These are phyloP conservation scores for Capitella teleta DNA, from an alignment of 1,140 invertebrate species.

Conservation along the genomic window DNA sequence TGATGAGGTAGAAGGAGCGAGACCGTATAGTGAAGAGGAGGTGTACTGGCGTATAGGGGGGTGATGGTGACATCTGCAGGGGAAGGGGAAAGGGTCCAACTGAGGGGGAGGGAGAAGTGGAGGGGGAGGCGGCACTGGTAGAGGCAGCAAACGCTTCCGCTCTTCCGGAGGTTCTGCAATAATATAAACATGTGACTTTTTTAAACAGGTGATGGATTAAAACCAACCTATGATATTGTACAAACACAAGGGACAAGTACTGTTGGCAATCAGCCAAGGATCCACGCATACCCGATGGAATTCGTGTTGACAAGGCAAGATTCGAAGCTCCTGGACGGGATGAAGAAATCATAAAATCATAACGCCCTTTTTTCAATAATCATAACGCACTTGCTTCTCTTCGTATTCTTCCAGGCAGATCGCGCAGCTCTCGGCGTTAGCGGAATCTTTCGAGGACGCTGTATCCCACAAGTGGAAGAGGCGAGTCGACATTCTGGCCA, in stretches of 20 bases:
- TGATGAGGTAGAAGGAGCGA: too few relatives aligned
- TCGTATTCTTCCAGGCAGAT: conserved; percentile 43
- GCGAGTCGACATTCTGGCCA: conserved; percentile 32
- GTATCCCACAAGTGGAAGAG: conserved; percentile 15
- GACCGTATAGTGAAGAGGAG: too few relatives aligned
- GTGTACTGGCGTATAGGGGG: too few relatives aligned
- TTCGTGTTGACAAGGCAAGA: conserved; percentile 83
- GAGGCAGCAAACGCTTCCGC: too few relatives aligned
- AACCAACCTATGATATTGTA: conserved; percentile 40
- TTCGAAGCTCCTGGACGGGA: conserved; percentile 59
- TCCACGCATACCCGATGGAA: conserved; percentile 91
- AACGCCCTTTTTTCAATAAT: not conserved
- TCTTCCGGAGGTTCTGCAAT: too few relatives aligned
- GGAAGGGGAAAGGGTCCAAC: too few relatives aligned
- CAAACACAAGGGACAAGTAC: conserved; percentile 40
- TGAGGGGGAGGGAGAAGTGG: too few relatives aligned
- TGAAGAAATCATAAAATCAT: not conserved
- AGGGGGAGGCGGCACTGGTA: too few relatives aligned
- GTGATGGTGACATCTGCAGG: too few relatives aligned
- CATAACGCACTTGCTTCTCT: conserved; percentile 25
- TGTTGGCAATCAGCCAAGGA: conserved; percentile 64
- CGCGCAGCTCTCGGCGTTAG: conserved; percentile 33
- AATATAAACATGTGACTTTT: too few relatives aligned
- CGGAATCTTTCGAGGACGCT: too few relatives aligned
- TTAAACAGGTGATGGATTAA: too few relatives aligned